A percentile compares a stretch with the other conserved stretches of the same genome.
Conservation (phyloP, 1,140 invertebrate genomes). For the Micrasema longulum region DNA sequence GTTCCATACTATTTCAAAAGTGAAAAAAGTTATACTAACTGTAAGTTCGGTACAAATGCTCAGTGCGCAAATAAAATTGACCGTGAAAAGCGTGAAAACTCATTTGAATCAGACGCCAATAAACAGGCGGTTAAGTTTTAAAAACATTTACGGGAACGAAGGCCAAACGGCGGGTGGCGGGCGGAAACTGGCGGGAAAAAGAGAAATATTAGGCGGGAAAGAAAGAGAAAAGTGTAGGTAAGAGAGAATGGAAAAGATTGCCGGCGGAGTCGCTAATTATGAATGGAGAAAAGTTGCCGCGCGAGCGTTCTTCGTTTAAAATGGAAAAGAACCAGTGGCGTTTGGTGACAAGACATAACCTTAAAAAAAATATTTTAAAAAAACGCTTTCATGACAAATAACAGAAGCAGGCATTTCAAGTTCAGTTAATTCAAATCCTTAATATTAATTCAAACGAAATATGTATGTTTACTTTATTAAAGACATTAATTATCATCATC, state of each 20-base stretch:
- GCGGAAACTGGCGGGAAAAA: conserved; percentile 23
- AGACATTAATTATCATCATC: too few relatives aligned
- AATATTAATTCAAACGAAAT: too few relatives aligned
- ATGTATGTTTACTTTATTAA: too few relatives aligned
- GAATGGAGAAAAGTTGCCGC: conserved; percentile 55
- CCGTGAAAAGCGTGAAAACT: conserved; percentile 15
- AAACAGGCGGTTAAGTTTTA: conserved; percentile 37
- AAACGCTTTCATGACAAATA: too few relatives aligned
- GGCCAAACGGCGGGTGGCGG: conserved; percentile 1
- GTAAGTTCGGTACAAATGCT: too few relatives aligned
- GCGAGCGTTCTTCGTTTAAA: conserved; percentile 42
- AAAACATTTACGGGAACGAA: conserved; percentile 38
- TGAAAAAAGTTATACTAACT: too few relatives aligned
- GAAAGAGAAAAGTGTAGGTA: conserved; percentile 49
- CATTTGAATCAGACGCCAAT: conserved; percentile 37
- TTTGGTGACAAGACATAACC: not conserved
- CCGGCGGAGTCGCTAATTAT: conserved; percentile 55
- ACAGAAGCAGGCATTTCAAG: too few relatives aligned
- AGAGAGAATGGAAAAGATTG: conserved; percentile 53
- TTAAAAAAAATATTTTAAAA: conserved; percentile 9
- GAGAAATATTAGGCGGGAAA: conserved; percentile 41
- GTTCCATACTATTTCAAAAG: too few relatives aligned
- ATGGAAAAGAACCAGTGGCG: conserved; percentile 47
- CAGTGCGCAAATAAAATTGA: not conserved
- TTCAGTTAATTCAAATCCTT: too few relatives aligned